A percentile compares a stretch with the other conserved stretches of the same genome.
Evolutionary conservation across 1,140 invertebrate species (phyloP).

Genomic region (Formica exsecta): DNA sequence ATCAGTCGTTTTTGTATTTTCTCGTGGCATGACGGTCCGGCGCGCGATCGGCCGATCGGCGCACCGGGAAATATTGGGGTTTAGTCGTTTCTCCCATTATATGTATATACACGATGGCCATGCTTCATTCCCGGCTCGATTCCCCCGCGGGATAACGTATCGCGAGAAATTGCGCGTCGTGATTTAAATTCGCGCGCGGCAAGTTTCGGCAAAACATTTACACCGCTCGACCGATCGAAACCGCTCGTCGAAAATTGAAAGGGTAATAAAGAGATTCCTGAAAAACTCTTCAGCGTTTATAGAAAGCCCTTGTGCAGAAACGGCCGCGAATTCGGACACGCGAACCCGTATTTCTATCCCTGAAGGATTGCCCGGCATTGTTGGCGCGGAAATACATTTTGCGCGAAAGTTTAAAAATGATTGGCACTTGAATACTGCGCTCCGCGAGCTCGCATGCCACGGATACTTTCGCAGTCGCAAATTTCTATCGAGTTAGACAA

Average conservation of each 20-base stretch:
- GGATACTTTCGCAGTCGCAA: constrained; percentile 15
- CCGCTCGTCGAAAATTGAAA: constrained; percentile 26
- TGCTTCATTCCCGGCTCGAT: constrained; percentile 42
- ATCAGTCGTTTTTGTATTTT: constrained; percentile 53
- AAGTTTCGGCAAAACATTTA: constrained; percentile 48
- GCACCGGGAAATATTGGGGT: constrained; percentile 54
- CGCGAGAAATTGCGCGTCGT: constrained; percentile 56
- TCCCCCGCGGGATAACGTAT: constrained; percentile 50
- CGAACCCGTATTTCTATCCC: neutral
- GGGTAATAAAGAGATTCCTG: neutral
- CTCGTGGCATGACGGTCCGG: constrained; percentile 52
- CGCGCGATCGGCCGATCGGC: constrained; percentile 25
- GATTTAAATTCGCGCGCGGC: constrained; percentile 43
- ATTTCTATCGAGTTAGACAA: constrained; percentile 30
- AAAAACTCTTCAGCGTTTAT: constrained; percentile 1
- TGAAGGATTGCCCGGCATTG: constrained; percentile 38
- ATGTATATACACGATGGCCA: neutral
- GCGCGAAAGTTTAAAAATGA: constrained; percentile 35
- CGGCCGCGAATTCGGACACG: neutral
- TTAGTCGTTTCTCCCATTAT: constrained; percentile 23
- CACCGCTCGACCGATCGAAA: neutral
- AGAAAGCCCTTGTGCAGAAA: neutral
- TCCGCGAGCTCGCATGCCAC: neutral
- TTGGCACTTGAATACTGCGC: constrained; percentile 31
- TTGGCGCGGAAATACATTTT: constrained; percentile 22